Evolutionary conservation across 2,113 vertebrate genomes (phyloP), one percentile per base, ranked within the genome.

Genomic region (Oryzias woworae): DNA sequence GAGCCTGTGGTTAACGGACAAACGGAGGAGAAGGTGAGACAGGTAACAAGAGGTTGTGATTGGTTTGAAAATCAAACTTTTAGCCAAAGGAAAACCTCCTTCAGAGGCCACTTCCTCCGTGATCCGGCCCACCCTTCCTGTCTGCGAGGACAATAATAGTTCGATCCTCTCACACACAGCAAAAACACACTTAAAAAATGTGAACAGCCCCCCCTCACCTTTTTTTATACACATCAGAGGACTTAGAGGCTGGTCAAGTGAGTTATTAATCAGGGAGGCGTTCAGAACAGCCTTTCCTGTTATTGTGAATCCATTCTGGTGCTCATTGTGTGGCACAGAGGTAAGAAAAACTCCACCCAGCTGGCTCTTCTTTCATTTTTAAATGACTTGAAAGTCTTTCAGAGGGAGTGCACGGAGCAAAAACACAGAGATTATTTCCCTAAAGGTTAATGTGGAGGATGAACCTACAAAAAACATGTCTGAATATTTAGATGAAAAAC

Each of bases 1-100:
- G 94, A 96, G 67, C 94, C 94, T 22, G 75, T 93, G 47, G 66
- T 91, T 65, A 98, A 98, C 24, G 95, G 95, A 2, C 92, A 93
- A 31, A 71, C 92, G 62, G 94, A 90, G 44, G 80, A 88, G 77
- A 97, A 97, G 96, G 96, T 98, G 94, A 94, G 85, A 63, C 10
- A 63, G 42, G 50, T 20, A 26, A 3, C n/a, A 2, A 43, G 22
- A 47, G 22, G 26, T 17, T 20, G 13, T 15, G 42, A 14, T 57
- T 43, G 15, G 14, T 52, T 68, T 49, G 20, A 42, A 12, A 50
- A 22, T 22, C 31, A 4, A 16, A 50, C 52, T 57, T 53, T 51
- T 59, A 58, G 47, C 17, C 1, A 66, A 79, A 66, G 17, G 41
- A 43, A 46, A 67, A 24, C 53, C 28, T 66, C 66, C 46, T 22